Base-by-base conservation (phyloP, 2,888 invertebrate species). In the Onthophagus sagittarius region DNA sequence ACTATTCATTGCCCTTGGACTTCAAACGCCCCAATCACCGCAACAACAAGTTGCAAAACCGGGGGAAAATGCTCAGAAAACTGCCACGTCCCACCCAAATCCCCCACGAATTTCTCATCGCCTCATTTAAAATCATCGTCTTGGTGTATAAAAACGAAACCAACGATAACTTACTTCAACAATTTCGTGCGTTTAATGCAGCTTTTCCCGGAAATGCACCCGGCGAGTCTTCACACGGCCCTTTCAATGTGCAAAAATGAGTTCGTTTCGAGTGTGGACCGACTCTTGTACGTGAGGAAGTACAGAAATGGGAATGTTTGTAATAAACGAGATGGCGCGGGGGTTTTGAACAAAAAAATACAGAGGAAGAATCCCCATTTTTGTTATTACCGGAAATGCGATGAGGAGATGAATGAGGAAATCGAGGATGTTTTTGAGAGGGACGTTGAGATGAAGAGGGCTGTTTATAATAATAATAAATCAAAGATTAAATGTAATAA, bases 131-230 rank as follows among this genome's bases (percentile, higher is more conserved):
- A 15, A 9, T 2, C 39, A 53, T 11, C 39, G 5, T 9, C 23
- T 4, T 67, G 67, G 67, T 31, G 31, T 6, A n/a, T 32, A 23
- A 23, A 32, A 67, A 67, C 23, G 31, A 67, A 67, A 32, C 67
- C 67, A 0, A 67, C 67, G 4, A 67, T 67, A 15, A 67, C 67
- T 23, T 67, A 67, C 13, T 85, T 85, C 76, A 84, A 83, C 78
- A 81, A 85, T 74, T 85, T 85, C 76, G 76, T 85, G 7, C 82
- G 84, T 11, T 77, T 85, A 67, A 85, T 85, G 85, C 84, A 85
- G 78, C 78, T 85, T 9, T 85, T 85, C 78, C 85, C 85, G 0
- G 84, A 83, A 65, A 82, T 84, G 0, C 85, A 85, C 78, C 85
- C 85, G 13, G 85, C 85, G 0, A 84, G 84, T 3, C 74, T 85